Conservation (phyloP, 2,113 vertebrate genomes). For the Gambusia holbrooki region DNA sequence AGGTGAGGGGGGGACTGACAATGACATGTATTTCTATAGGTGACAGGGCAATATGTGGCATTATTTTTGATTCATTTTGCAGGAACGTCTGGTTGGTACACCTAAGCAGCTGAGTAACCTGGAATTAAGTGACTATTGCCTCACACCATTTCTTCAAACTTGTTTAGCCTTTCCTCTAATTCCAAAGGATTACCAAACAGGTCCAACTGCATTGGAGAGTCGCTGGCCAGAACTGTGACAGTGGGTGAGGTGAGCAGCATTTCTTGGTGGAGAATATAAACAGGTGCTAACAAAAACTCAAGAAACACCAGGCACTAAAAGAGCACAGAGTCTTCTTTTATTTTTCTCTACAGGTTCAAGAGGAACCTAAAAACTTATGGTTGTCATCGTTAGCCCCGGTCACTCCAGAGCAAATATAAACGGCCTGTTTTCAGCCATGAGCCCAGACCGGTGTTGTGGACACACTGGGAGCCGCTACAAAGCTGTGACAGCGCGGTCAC, state of each 20-base stretch:
- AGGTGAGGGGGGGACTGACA: too few relatives aligned
- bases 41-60: background rate
- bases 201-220: background rate
- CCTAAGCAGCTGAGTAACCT: background rate
- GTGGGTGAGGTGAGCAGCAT: background rate
- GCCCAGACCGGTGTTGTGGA: constrained; percentile 22
- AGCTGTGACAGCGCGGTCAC: constrained; percentile 36
- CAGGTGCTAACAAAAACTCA: too few relatives aligned
- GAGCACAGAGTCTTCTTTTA: background rate
- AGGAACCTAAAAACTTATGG: background rate
- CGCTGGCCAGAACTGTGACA: background rate
- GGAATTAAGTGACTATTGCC: background rate
- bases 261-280: background rate
- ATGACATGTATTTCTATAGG: background rate
- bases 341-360: background rate
- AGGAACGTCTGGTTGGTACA: background rate
- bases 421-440: constrained; percentile 13
- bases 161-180: background rate
- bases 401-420: background rate
- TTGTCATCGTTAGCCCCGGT: too few relatives aligned
- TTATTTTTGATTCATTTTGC: background rate
- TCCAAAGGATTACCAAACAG: background rate
- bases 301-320: background rate
- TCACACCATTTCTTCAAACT: background rate
- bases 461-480: constrained; percentile 54